Evolutionary conservation across 1,140 invertebrate species (phyloP).

Genomic region (Drosophila mauritiana): DNA sequence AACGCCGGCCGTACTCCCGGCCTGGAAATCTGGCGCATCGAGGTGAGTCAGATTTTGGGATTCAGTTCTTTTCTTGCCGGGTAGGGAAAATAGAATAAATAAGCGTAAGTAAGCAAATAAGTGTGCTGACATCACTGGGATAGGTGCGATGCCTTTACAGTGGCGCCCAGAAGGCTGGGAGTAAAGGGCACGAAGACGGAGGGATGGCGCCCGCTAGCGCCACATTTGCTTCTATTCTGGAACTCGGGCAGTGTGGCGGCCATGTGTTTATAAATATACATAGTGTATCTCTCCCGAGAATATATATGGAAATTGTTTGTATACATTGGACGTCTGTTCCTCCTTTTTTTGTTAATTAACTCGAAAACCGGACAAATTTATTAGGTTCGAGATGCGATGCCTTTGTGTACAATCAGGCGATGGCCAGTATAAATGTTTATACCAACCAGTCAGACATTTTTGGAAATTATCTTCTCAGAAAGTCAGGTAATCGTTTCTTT

Average conservation of each 20-base stretch:
- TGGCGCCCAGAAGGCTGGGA: not conserved
- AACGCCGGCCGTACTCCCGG: slow-evolving; percentile 87
- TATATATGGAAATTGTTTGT: not conserved
- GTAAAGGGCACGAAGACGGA: not conserved
- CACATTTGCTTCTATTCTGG: slow-evolving; percentile 36
- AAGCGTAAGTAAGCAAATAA: slow-evolving; percentile 1
- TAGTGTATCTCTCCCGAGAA: not conserved
- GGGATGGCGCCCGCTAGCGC: not conserved
- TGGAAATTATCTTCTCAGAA: not conserved
- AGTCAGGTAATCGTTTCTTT: slow-evolving; percentile 39
- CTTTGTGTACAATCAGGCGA: slow-evolving; percentile 32
- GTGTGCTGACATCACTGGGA: slow-evolving; percentile 55
- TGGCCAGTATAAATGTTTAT: slow-evolving; percentile 15
- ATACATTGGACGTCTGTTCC: slow-evolving; percentile 11
- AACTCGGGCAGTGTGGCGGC: slow-evolving; percentile 49
- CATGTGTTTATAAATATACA: slow-evolving; percentile 38
- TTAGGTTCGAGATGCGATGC: slow-evolving; percentile 31
- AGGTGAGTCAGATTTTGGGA: slow-evolving; percentile 85
- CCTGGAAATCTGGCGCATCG: slow-evolving; percentile 89
- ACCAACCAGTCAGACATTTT: not conserved
- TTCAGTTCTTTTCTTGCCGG: slow-evolving; percentile 26
- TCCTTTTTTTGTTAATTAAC: slow-evolving; percentile 53
- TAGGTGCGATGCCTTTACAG: slow-evolving; percentile 66
- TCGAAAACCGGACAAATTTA: slow-evolving; percentile 59
- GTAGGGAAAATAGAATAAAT: slow-evolving; percentile 56